phyloP scores from a whole-genome alignment of 1,140 invertebrate species.

The Drosophila sucinea region DNA sequence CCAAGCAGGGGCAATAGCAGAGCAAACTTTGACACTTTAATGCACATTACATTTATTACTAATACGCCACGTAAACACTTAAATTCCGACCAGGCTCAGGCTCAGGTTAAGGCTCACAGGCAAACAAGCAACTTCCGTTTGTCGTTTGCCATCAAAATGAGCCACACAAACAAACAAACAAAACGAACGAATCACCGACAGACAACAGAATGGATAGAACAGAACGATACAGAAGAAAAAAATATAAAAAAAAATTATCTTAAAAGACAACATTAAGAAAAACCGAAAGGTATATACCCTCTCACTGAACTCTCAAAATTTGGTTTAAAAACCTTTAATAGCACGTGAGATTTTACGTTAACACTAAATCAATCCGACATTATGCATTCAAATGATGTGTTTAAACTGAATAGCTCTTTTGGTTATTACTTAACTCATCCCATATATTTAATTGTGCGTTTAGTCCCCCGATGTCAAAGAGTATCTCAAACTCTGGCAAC shows the following conservation, averaged over 20 bases:
- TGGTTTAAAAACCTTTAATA: no score
- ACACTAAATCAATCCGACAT: no score
- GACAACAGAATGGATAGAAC: not conserved
- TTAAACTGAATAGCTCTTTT: no score
- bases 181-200: slow-evolving; percentile 24
- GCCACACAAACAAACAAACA: slow-evolving; percentile 52
- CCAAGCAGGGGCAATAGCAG: slow-evolving; percentile 3
- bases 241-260: slow-evolving; percentile 40
- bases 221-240: not conserved
- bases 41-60: slow-evolving; percentile 80
- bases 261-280: slow-evolving; percentile 33
- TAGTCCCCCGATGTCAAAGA: not conserved
- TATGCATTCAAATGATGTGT: no score
- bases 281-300: slow-evolving; percentile 19
- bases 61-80: slow-evolving; percentile 81
- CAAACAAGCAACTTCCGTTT: slow-evolving; percentile 72
- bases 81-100: slow-evolving; percentile 42
- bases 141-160: slow-evolving; percentile 55
- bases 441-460: slow-evolving; percentile 38
- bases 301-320: not conserved
- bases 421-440: no score
- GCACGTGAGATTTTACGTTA: no score
- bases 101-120: slow-evolving; percentile 18
- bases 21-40: slow-evolving; percentile 50
- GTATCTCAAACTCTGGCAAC: not conserved